Conservation (phyloP, 2,888 invertebrate genomes). For the Sarcophaga variegata region DNA sequence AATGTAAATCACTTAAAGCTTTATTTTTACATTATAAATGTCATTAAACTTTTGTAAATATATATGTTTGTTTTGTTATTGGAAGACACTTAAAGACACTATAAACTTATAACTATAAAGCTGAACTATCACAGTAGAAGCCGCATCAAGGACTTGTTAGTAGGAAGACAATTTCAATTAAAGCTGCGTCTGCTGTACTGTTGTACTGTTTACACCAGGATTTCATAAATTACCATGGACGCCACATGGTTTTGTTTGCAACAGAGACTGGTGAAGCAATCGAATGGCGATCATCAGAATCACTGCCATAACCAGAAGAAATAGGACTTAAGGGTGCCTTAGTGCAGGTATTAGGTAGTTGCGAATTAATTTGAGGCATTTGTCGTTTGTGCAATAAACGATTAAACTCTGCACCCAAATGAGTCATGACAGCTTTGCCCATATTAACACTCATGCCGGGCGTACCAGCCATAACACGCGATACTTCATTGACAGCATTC, state of each 20-base stretch:
- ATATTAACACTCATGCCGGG: conserved; percentile 92
- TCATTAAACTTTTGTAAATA: too few species aligned
- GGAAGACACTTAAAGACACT: conserved; percentile 5
- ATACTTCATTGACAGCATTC: conserved; percentile 94
- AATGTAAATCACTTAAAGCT: too few species aligned
- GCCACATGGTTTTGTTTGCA: conserved; percentile 57
- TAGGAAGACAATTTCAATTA: conserved; percentile 62
- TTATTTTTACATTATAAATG: too few species aligned
- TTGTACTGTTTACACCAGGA: neutral
- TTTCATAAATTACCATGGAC: conserved; percentile 65
- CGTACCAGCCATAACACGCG: conserved; percentile 91
- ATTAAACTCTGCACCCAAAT: conserved; percentile 91
- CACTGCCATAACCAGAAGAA: conserved; percentile 80
- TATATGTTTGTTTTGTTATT: neutral
- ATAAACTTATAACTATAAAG: conserved; percentile 63
- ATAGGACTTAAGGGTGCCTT: conserved; percentile 76
- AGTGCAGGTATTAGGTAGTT: neutral
- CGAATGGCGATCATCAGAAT: conserved; percentile 67
- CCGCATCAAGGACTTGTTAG: conserved; percentile 36
- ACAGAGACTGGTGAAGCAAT: conserved; percentile 60
- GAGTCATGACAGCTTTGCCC: conserved; percentile 94
- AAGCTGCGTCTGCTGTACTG: conserved; percentile 41
- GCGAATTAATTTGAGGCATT: conserved; percentile 34
- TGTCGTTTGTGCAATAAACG: conserved; percentile 73
- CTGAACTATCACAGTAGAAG: conserved; percentile 64